phyloP scores from a whole-genome alignment of 2,797 vertebrate species.

The Petrocephalus schoutedeni region DNA sequence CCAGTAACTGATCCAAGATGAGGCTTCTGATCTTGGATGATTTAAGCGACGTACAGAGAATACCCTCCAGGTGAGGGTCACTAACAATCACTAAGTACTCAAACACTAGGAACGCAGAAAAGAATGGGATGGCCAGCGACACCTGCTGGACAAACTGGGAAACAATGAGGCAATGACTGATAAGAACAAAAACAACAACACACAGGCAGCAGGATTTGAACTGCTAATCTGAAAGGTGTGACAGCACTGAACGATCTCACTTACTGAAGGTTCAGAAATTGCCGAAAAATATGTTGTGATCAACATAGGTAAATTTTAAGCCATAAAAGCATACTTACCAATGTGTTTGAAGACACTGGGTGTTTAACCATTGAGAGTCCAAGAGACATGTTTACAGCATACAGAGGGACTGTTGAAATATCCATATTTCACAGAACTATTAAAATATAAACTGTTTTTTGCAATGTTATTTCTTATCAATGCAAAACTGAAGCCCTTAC shows the following conservation, averaged over 20 bases:
- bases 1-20: no score
- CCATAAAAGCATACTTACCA: neutral
- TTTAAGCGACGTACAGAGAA: no score
- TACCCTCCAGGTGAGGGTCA: no score
- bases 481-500: neutral
- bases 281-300: neutral
- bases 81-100: no score
- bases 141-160: neutral
- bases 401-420: neutral
- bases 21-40: no score
- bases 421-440: no score
- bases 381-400: slow-evolving; percentile 1
- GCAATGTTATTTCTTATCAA: neutral
- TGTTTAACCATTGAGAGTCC: neutral
- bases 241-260: neutral
- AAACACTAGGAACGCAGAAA: no score
- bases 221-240: neutral
- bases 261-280: neutral
- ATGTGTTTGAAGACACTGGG: neutral
- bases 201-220: neutral
- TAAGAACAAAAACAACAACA: neutral
- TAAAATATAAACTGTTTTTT: no score
- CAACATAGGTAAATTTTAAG: neutral
- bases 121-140: no score
- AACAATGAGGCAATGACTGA: neutral